Conservation (phyloP, 1,140 invertebrate genomes). For the Muscidifurax raptorellus region DNA sequence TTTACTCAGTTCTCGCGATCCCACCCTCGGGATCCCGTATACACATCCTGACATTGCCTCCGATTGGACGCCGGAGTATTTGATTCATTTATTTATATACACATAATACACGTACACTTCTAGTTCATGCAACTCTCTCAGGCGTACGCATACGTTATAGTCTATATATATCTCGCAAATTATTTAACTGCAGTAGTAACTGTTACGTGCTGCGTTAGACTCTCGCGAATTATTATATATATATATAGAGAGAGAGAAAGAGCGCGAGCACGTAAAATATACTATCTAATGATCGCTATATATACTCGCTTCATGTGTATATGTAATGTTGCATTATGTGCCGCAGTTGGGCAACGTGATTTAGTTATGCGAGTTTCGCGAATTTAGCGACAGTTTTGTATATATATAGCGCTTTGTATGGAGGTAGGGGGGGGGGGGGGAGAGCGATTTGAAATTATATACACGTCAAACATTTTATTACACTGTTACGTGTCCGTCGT, state of each 20-base stretch:
- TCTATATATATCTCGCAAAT: not conserved
- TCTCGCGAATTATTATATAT: not conserved
- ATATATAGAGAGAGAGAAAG: too few species aligned
- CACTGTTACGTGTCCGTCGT: too few species aligned
- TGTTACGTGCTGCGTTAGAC: not conserved
- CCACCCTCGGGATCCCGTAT: not conserved
- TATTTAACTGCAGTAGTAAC: not conserved
- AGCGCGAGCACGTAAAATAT: not conserved
- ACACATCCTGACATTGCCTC: not conserved
- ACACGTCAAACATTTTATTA: not conserved
- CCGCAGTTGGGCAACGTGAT: not conserved
- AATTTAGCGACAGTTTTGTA: slow-evolving; percentile 16
- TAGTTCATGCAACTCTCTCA: not conserved
- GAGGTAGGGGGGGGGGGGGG: too few species aligned
- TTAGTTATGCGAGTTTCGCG: not conserved
- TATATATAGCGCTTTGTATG: not conserved
- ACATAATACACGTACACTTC: not conserved
- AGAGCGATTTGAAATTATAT: not conserved
- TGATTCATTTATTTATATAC: not conserved
- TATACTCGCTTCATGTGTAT: not conserved
- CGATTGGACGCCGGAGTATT: not conserved
- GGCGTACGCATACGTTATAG: not conserved
- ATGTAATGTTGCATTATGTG: not conserved
- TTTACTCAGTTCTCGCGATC: too few species aligned
- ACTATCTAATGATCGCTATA: not conserved